Percentiles rank a stretch among this genome's conserved stretches.
Conservation (phyloP, 2,888 invertebrate genomes). For the Rhamphomyia laevipes region DNA sequence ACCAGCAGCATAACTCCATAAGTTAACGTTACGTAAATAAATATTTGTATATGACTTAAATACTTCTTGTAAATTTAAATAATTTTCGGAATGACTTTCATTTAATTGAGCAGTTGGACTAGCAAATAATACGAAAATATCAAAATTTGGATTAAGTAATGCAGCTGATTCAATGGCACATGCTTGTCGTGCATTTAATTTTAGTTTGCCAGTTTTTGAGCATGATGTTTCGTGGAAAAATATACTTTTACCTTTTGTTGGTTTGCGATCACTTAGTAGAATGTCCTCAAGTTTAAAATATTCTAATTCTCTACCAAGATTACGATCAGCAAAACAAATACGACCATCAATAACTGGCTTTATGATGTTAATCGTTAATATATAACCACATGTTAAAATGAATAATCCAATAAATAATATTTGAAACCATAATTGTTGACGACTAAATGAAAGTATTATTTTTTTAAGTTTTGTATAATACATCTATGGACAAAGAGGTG, state of each 20-base stretch:
- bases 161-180: slow-evolving; percentile 37
- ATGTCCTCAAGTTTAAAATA: slow-evolving; percentile 19
- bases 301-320: not conserved
- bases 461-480: too few species aligned
- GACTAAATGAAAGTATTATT: too few species aligned
- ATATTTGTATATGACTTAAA: slow-evolving; percentile 25
- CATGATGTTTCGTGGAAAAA: slow-evolving; percentile 38
- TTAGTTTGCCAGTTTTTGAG: not conserved
- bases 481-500: too few species aligned
- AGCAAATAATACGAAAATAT: slow-evolving; percentile 31
- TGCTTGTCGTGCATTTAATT: slow-evolving; percentile 29
- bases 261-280: slow-evolving; percentile 22
- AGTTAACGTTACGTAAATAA: slow-evolving; percentile 26
- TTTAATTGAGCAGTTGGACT: slow-evolving; percentile 22
- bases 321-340: not conserved
- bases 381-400: too few species aligned
- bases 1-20: slow-evolving; percentile 27
- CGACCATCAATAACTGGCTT: not conserved
- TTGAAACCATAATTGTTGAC: too few species aligned
- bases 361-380: too few species aligned
- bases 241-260: slow-evolving; percentile 26
- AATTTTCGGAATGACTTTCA: slow-evolving; percentile 5
- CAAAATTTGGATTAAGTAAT: slow-evolving; percentile 28
- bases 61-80: not conserved
- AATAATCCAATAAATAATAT: too few species aligned